These are phyloP conservation scores for Grallaria varia DNA, from an alignment of 2,113 vertebrate genomes.

Conservation along the genomic window DNA sequence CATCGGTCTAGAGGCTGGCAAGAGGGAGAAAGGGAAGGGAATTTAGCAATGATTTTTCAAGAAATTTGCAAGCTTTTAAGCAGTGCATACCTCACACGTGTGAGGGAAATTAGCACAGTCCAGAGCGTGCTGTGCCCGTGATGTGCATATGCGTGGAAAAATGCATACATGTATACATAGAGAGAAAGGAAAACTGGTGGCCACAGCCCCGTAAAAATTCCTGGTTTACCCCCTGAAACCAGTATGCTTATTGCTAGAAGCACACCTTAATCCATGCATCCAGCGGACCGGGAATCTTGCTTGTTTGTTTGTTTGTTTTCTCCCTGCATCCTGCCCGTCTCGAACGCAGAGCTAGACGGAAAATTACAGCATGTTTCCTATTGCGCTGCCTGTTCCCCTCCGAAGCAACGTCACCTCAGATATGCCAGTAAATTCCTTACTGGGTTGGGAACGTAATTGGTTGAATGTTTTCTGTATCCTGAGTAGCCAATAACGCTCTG, in stretches of 20 bases:
- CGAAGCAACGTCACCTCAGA: slow-evolving; percentile 54
- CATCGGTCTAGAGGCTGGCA: background rate
- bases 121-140: background rate
- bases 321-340: background rate
- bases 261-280: background rate
- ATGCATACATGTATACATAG: background rate
- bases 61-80: background rate
- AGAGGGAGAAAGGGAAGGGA: background rate
- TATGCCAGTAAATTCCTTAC: slow-evolving; percentile 66
- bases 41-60: background rate
- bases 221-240: background rate
- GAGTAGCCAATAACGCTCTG: slow-evolving; percentile 44
- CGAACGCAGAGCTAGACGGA: background rate
- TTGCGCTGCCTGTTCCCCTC: background rate
- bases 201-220: background rate
- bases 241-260: background rate
- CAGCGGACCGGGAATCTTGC: background rate
- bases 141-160: background rate
- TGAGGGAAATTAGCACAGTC: background rate
- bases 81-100: accelerated
- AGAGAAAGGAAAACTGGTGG: background rate
- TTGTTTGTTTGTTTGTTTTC: background rate
- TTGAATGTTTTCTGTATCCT: slow-evolving; percentile 40
- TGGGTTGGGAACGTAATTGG: slow-evolving; percentile 44
- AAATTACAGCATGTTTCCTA: slow-evolving; percentile 15